These are phyloP conservation scores for Callipepla squamata DNA, from an alignment of 2,113 vertebrate genomes.

Conservation along the genomic window DNA sequence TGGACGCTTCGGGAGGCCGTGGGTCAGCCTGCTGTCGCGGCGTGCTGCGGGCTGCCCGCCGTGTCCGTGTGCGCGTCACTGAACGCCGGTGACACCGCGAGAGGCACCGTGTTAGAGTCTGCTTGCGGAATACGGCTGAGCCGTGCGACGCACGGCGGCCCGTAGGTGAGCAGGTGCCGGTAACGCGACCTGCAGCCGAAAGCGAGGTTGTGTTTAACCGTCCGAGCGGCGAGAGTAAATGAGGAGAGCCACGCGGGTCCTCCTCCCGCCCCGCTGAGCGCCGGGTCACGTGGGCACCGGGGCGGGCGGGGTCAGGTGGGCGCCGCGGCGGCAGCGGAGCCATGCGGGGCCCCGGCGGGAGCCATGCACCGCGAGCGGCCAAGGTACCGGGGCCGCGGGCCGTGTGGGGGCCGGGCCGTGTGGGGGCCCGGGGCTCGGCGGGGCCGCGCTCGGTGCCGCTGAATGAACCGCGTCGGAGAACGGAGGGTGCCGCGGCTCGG, in stretches of 20 bases:
- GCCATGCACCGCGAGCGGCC: conserved; percentile 82
- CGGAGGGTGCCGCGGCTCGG: no score
- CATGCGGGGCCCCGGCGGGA: not conserved
- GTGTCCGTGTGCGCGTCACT: no score
- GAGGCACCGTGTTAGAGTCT: not conserved
- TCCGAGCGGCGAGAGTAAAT: not conserved
- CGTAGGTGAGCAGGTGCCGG: not conserved
- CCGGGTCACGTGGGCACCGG: no score
- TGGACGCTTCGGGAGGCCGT: no score
- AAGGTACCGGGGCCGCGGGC: conserved; percentile 66
- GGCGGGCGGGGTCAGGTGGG: no score
- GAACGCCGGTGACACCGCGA: accelerated
- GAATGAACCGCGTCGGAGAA: not conserved
- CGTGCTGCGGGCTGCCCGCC: no score
- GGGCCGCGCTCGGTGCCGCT: no score
- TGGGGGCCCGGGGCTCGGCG: not conserved
- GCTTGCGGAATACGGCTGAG: not conserved
- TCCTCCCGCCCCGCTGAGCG: no score
- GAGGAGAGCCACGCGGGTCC: not conserved
- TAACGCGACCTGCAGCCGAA: not conserved
- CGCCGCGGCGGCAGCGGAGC: no score
- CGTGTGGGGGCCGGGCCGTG: no score
- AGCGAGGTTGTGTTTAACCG: not conserved
- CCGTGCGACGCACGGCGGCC: no score
- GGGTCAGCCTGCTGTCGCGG: not conserved